phyloP scores from a whole-genome alignment of 2,797 vertebrate species.

The Falco novaeseelandiae region DNA sequence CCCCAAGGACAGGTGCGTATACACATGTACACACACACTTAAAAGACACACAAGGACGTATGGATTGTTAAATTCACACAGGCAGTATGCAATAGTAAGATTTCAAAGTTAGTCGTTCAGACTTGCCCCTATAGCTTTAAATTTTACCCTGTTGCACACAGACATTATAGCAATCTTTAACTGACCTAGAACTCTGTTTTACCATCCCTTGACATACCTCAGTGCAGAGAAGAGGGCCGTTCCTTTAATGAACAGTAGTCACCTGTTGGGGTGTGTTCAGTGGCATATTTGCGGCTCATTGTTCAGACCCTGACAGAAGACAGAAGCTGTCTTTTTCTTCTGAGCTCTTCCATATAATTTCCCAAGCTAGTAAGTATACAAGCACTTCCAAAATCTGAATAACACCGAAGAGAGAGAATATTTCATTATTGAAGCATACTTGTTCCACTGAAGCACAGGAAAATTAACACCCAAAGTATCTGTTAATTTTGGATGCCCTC shows the following conservation, averaged over 20 bases:
- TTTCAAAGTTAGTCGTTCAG: not conserved
- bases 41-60: not conserved
- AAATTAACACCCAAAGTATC: not conserved
- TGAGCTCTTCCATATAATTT: not conserved
- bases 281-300: accelerated
- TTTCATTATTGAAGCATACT: not conserved
- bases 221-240: not conserved
- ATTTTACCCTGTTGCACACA: not conserved
- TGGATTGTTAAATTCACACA: not conserved
- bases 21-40: not conserved
- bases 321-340: not conserved
- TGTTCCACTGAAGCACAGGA: not conserved
- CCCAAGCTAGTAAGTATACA: not conserved
- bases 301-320: not conserved
- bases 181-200: not conserved
- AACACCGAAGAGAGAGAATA: not conserved
- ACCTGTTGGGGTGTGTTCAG: not conserved
- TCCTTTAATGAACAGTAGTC: not conserved
- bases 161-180: not conserved
- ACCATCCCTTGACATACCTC: not conserved
- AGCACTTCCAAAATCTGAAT: not conserved
- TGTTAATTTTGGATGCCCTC: constrained; percentile 16
- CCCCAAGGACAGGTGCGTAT: not conserved
- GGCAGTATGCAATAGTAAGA: not conserved
- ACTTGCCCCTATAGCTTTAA: not conserved